phyloP scores from a whole-genome alignment of 2,888 invertebrate genomes.

The Drosophila borborema region DNA sequence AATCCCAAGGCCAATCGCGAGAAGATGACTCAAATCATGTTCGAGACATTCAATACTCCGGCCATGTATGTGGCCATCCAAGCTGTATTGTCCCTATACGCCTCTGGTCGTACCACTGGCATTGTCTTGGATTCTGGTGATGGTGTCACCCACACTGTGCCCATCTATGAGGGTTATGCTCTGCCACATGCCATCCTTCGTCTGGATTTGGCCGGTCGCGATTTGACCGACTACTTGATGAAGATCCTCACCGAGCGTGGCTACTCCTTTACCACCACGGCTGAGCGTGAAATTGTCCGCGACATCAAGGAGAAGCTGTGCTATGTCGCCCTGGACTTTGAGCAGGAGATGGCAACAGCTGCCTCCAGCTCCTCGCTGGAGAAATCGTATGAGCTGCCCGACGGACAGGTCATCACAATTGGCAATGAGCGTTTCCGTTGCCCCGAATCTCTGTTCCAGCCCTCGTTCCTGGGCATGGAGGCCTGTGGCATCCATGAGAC shows the following conservation, averaged over 20 bases:
- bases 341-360: slow-evolving; percentile 97
- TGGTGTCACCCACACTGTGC: slow-evolving; percentile 98
- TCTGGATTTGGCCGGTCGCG: slow-evolving; percentile 96
- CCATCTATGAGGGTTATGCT: slow-evolving; percentile 98
- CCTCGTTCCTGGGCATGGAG: slow-evolving; percentile 95
- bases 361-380: slow-evolving; percentile 96
- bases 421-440: slow-evolving; percentile 97
- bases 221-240: slow-evolving; percentile 97
- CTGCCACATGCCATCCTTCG: slow-evolving; percentile 96
- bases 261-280: slow-evolving; percentile 96
- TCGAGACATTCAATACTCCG: slow-evolving; percentile 96
- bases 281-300: slow-evolving; percentile 97
- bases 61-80: slow-evolving; percentile 98
- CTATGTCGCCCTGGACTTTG: slow-evolving; percentile 95
- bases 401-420: slow-evolving; percentile 96
- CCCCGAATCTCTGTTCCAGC: slow-evolving; percentile 97
- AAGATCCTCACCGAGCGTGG: slow-evolving; percentile 97
- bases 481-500: slow-evolving; percentile 95
- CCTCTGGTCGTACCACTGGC: slow-evolving; percentile 98
- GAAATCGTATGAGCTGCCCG: slow-evolving; percentile 95
- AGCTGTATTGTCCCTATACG: slow-evolving; percentile 96
- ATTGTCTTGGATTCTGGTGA: slow-evolving; percentile 98
- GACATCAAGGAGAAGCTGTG: slow-evolving; percentile 98
- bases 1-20: slow-evolving; percentile 95
- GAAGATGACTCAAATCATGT: slow-evolving; percentile 97